These are phyloP conservation scores for Miichthys miiuy DNA, from an alignment of 2,797 vertebrate species.

Conservation along the genomic window DNA sequence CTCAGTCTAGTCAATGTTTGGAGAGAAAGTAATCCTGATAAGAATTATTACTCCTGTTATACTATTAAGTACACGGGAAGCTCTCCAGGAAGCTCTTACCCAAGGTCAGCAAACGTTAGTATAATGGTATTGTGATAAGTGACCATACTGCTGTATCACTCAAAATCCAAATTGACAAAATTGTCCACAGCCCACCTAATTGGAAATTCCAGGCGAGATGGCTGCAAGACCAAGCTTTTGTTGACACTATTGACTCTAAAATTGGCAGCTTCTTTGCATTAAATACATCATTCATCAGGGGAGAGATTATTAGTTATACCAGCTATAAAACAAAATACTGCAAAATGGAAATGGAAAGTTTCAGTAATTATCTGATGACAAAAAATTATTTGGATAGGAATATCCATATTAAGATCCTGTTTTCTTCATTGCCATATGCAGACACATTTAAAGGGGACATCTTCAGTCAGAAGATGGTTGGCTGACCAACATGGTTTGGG, in stretches of 20 bases:
- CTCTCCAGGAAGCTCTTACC: background rate
- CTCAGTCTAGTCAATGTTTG: background rate
- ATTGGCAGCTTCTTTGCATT: background rate
- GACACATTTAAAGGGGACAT: too few relatives aligned
- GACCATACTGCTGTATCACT: background rate
- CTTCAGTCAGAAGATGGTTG: too few relatives aligned
- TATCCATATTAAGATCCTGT: too few relatives aligned
- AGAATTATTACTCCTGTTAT: constrained; percentile 3
- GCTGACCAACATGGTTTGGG: too few relatives aligned
- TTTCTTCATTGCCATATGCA: too few relatives aligned
- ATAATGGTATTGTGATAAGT: background rate
- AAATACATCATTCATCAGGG: background rate
- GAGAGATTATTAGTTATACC: constrained; percentile 14
- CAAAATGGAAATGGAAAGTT: background rate
- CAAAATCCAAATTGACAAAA: background rate
- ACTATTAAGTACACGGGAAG: background rate
- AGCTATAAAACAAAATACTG: constrained; percentile 12
- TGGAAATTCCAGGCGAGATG: constrained; percentile 1
- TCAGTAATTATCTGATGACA: too few relatives aligned
- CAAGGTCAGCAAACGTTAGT: background rate
- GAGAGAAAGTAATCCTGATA: background rate
- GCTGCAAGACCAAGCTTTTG: background rate
- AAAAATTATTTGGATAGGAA: too few relatives aligned
- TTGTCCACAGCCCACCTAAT: background rate
- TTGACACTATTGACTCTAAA: background rate